These are phyloP conservation scores for Pachliopta kotzebuea DNA, from an alignment of 2,888 invertebrate species.

Conservation along the genomic window DNA sequence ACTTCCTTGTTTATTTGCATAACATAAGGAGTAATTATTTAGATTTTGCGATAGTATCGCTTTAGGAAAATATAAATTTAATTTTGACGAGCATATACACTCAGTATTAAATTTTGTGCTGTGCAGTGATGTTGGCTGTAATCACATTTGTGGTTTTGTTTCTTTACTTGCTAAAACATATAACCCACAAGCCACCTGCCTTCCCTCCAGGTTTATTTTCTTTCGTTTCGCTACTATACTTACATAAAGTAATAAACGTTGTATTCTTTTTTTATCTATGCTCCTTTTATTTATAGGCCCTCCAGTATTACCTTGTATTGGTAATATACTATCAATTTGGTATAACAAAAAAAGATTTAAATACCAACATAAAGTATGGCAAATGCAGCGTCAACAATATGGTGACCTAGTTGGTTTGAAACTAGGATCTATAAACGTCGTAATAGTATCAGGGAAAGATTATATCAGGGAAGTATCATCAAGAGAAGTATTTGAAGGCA, in stretches of 20 bases:
- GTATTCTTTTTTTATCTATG: background rate
- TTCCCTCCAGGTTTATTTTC: constrained; percentile 43
- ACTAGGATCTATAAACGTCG: constrained; percentile 81
- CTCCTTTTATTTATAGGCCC: constrained; percentile 53
- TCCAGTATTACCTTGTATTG: constrained; percentile 54
- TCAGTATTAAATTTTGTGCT: constrained; percentile 20
- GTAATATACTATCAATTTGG: constrained; percentile 59
- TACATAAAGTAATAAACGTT: background rate
- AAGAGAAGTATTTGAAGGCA: constrained; percentile 84
- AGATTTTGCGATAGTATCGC: constrained; percentile 31
- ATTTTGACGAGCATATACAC: constrained; percentile 13
- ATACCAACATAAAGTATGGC: constrained; percentile 81
- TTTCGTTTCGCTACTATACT: background rate
- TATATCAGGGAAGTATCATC: constrained; percentile 82
- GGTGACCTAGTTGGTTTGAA: constrained; percentile 84
- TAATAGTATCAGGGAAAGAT: constrained; percentile 82
- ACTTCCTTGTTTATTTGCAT: constrained; percentile 32
- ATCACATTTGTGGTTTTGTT: constrained; percentile 36
- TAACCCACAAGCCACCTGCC: constrained; percentile 33
- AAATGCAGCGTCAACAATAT: constrained; percentile 77
- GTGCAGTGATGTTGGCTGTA: constrained; percentile 38
- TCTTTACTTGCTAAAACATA: constrained; percentile 33
- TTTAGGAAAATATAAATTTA: constrained; percentile 23
- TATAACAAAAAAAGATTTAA: constrained; percentile 50
- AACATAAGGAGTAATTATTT: constrained; percentile 26